phyloP scores from a whole-genome alignment of 2,888 invertebrate species.

The Sinotaia quadrata region DNA sequence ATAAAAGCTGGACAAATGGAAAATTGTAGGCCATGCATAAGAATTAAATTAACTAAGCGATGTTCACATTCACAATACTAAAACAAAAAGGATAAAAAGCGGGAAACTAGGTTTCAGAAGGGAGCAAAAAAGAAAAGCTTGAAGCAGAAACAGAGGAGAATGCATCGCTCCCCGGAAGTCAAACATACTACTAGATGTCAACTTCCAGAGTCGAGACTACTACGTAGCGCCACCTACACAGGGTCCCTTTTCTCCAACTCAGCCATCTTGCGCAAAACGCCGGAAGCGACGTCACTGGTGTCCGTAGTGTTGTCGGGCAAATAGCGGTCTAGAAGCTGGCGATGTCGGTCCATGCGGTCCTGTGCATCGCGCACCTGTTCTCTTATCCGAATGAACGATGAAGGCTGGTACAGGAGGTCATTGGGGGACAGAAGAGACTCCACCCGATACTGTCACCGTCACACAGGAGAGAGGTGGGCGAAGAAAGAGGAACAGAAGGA shows the following conservation, averaged over 20 bases:
- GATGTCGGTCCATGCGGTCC: slow-evolving; percentile 60
- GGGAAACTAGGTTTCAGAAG: too few species aligned
- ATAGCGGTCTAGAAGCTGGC: slow-evolving; percentile 64
- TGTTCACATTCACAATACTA: too few species aligned
- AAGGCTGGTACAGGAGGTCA: slow-evolving; percentile 54
- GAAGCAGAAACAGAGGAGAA: too few species aligned
- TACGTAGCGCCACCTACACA: slow-evolving; percentile 17
- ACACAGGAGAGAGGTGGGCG: neutral
- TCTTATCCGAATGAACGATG: slow-evolving; percentile 51
- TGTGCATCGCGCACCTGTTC: slow-evolving; percentile 55
- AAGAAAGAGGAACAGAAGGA: neutral
- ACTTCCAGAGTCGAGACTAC: too few species aligned
- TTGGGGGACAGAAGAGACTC: slow-evolving; percentile 53
- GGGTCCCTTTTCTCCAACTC: slow-evolving; percentile 30
- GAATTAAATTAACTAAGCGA: too few species aligned
- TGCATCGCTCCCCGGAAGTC: neutral
- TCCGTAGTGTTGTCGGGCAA: slow-evolving; percentile 30
- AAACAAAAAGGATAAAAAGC: too few species aligned
- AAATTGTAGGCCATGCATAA: too few species aligned
- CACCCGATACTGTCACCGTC: slow-evolving; percentile 53
- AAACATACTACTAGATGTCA: neutral
- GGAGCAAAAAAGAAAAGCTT: too few species aligned
- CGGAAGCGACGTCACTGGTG: slow-evolving; percentile 14
- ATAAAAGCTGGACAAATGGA: too few species aligned
- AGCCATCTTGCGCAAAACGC: slow-evolving; percentile 27